Conservation (phyloP, 2,113 vertebrate genomes). For the Dasyornis broadbenti region DNA sequence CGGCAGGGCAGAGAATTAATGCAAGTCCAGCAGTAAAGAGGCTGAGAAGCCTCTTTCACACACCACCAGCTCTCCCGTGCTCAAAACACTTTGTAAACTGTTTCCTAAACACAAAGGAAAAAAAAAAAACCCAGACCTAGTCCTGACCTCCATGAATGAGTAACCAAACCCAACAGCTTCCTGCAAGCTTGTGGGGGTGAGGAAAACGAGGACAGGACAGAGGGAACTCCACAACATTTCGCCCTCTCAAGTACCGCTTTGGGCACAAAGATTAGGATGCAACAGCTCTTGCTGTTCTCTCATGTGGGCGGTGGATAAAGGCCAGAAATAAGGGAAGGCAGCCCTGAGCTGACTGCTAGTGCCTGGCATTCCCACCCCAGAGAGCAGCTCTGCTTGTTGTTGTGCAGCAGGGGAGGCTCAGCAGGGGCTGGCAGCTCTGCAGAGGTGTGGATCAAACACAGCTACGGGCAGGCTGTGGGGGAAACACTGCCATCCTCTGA, state of each 20-base stretch:
- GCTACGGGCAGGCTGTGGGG: neutral
- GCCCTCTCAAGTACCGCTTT: neutral
- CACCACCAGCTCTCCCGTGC: neutral
- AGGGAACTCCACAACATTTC: neutral
- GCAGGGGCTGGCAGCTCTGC: neutral
- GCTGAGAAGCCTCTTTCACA: constrained; percentile 11
- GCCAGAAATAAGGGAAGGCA: neutral
- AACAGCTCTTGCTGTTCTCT: neutral
- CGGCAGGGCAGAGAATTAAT: constrained; percentile 15
- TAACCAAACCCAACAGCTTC: constrained; percentile 44
- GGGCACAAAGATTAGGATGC: neutral
- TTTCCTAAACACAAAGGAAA: constrained; percentile 53
- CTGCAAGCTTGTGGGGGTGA: neutral
- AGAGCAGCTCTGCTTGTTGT: neutral
- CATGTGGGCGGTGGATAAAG: neutral
- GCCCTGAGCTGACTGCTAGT: neutral
- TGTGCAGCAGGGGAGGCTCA: neutral
- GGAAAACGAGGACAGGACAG: neutral
- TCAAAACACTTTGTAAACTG: constrained; percentile 53
- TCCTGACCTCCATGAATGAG: constrained; percentile 37
- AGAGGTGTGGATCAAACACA: neutral
- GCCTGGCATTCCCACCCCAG: neutral
- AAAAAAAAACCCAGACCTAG: constrained; percentile 1
- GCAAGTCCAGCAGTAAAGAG: neutral
- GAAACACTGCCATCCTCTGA: neutral